Evolutionary conservation across 2,797 vertebrate species (phyloP).

Genomic region (Heteromormyrus szaboi): DNA sequence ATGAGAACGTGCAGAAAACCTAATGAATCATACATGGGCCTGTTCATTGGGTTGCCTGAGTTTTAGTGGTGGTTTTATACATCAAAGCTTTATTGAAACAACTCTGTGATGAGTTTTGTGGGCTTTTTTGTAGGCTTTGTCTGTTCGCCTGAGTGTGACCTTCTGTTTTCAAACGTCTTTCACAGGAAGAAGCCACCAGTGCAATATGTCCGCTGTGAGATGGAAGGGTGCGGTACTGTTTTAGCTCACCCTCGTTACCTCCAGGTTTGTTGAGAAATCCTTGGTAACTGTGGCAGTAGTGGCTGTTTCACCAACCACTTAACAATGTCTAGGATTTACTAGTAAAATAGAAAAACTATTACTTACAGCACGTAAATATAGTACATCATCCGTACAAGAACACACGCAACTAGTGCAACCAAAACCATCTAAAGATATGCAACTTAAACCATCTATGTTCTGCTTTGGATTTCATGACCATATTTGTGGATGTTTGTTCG

Average conservation of each 20-base stretch:
- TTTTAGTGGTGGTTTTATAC: background rate
- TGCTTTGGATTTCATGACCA: background rate
- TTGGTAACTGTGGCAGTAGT: background rate
- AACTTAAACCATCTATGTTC: background rate
- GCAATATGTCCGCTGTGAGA: slow-evolving; percentile 96
- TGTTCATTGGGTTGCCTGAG: background rate
- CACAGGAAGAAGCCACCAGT: slow-evolving; percentile 94
- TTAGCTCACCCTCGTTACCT: slow-evolving; percentile 92
- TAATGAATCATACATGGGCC: background rate
- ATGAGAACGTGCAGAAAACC: background rate
- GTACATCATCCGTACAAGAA: background rate
- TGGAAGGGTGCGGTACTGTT: slow-evolving; percentile 95
- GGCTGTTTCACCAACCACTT: background rate
- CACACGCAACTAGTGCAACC: background rate
- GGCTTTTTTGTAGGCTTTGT: too few species aligned
- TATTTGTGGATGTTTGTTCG: background rate
- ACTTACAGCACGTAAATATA: background rate
- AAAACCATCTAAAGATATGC: background rate
- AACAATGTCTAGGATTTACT: background rate
- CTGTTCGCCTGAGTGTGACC: background rate
- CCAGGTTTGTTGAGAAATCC: slow-evolving; percentile 66
- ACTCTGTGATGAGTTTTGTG: background rate
- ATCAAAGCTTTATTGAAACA: background rate
- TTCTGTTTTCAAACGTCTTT: background rate
- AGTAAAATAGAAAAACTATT: background rate